Percentiles rank a stretch among this genome's conserved stretches.
These are phyloP conservation scores for Diarsia rubi DNA, from an alignment of 2,888 invertebrate species.

Conservation along the genomic window DNA sequence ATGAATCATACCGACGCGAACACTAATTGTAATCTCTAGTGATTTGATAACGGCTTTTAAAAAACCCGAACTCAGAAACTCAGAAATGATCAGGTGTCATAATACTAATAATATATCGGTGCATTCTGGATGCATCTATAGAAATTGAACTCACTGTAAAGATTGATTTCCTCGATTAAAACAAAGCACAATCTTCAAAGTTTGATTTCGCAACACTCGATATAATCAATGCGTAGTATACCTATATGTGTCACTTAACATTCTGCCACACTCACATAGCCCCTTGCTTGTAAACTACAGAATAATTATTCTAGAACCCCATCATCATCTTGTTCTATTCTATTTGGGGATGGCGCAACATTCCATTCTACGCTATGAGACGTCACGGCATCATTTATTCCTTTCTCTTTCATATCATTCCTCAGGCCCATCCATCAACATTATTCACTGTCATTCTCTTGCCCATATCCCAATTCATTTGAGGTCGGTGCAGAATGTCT, in stretches of 20 bases:
- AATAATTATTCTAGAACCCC: neutral
- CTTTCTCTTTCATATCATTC: too few species aligned
- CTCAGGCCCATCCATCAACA: too few species aligned
- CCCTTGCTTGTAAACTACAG: constrained; percentile 46
- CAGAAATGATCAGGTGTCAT: neutral
- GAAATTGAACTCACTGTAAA: neutral
- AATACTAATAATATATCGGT: neutral
- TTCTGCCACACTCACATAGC: constrained; percentile 51
- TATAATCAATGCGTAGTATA: constrained; percentile 30
- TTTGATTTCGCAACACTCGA: constrained; percentile 12
- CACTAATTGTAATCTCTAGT: neutral
- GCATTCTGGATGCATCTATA: neutral
- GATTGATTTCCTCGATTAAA: too few species aligned
- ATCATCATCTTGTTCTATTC: too few species aligned
- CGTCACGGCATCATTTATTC: too few species aligned
- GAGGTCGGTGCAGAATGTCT: too few species aligned
- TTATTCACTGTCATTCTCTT: too few species aligned
- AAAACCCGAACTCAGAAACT: neutral
- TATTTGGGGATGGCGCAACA: too few species aligned
- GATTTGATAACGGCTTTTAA: neutral
- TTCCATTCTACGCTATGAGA: too few species aligned
- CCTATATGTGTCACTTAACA: constrained; percentile 34
- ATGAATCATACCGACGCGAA: neutral
- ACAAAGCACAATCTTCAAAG: neutral
- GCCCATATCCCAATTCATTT: too few species aligned